Evolutionary conservation across 1,140 invertebrate species (phyloP).

Genomic region (Choristoneura fumiferana): DNA sequence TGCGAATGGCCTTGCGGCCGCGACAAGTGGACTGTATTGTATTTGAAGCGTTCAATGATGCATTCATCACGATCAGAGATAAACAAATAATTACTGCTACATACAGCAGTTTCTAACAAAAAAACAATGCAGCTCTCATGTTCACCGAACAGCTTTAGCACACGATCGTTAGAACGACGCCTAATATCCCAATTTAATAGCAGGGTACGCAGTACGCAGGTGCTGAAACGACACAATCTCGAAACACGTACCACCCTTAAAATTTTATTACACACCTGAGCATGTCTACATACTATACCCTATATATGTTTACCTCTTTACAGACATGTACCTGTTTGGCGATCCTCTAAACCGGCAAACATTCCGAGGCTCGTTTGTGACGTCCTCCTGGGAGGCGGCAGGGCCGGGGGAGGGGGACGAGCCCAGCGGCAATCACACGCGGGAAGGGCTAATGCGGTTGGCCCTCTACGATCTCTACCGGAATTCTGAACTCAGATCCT

Average conservation of each 20-base stretch:
- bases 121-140: constrained; percentile 4
- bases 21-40: constrained; percentile 15
- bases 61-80: constrained; percentile 7
- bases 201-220: neutral
- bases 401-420: constrained; percentile 62
- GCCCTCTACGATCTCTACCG: constrained; percentile 86
- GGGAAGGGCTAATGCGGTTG: constrained; percentile 85
- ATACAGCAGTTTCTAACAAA: constrained; percentile 3
- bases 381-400: constrained; percentile 74
- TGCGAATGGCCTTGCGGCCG: constrained; percentile 15
- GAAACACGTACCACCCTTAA: neutral
- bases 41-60: constrained; percentile 9
- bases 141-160: neutral
- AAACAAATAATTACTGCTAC: neutral
- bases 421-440: constrained; percentile 44
- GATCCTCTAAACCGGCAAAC: constrained; percentile 87
- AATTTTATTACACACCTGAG: neutral
- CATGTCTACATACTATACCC: neutral
- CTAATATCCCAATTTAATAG: constrained; percentile 2
- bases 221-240: neutral
- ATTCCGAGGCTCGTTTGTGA: constrained; percentile 88
- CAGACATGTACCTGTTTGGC: constrained; percentile 89
- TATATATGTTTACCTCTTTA: constrained; percentile 46
- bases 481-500: constrained; percentile 83
- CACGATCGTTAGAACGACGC: neutral